These are phyloP conservation scores for Pionites leucogaster DNA, from an alignment of 2,113 vertebrate species.

Conservation along the genomic window DNA sequence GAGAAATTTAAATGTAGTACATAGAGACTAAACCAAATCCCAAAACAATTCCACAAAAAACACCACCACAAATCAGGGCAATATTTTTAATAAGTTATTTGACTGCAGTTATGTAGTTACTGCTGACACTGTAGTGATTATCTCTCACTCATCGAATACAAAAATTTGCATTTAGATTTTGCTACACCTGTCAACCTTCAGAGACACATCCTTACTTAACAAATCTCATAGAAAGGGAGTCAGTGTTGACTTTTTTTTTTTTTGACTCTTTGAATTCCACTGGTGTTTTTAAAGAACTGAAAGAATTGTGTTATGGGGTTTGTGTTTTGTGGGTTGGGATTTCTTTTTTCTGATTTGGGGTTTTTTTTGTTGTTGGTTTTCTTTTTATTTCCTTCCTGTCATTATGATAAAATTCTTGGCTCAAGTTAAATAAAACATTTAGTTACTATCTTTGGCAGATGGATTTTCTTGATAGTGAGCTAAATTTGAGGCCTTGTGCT, in stretches of 20 bases:
- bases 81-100: background rate
- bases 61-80: background rate
- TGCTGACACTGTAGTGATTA: background rate
- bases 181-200: background rate
- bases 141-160: background rate
- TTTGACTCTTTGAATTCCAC: background rate
- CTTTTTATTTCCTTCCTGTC: background rate
- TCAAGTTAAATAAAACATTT: conserved; percentile 45
- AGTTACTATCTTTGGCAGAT: conserved; percentile 61
- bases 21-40: background rate
- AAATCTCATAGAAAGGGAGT: background rate
- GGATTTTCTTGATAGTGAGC: conserved; percentile 5
- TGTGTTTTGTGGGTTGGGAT: background rate
- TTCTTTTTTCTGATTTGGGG: background rate
- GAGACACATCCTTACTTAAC: background rate
- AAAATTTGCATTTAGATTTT: background rate
- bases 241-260: background rate
- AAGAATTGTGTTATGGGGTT: background rate
- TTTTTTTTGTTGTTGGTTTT: background rate
- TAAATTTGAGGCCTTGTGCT: conserved; percentile 22
- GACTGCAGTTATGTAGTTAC: background rate
- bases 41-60: background rate
- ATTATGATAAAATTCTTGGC: conserved; percentile 22
- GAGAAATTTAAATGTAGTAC: background rate
- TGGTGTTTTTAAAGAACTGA: conserved; percentile 8